Evolutionary conservation across 2,797 vertebrate species (phyloP), one percentile per base, ranked within the genome.

Genomic region (Urophycis tenuis): DNA sequence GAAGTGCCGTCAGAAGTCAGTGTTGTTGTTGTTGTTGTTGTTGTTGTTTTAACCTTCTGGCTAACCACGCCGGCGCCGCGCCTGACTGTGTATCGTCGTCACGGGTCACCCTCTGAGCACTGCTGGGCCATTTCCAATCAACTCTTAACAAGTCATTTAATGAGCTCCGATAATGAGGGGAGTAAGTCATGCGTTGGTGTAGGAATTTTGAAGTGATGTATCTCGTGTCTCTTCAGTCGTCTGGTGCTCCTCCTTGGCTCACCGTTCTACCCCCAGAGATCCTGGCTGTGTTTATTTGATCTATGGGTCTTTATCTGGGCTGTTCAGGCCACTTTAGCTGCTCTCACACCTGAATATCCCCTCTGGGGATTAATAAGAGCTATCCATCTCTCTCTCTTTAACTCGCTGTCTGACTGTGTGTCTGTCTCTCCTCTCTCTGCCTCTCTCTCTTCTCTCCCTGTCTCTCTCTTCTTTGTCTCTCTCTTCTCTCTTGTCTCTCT

Each of bases 1-100:
- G 94, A 97, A 93, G 95, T 96, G 94, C 95, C 94, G 92, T 95
- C 94, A 91, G 95, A 97, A 92, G 97, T 99, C 88, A 94, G 95
- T 94, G 86, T 75, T 30, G 76, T 36, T 1, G 22, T 14, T 70
- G 25, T 30, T 70, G 9, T 78, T 36, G 39, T 41, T 41, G 71
- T 34, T 39, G 22, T 14, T 70, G 25, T 30, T 70, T 31, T 31
- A 31, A 34, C 11, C 49, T 34, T 14, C 49, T 39, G 67, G 30
- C 30, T 34, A 7, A 19, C n/a, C n/a, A n/a, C n/a, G n/a, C n/a
- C n/a, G n/a, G n/a, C n/a, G n/a, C n/a, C n/a, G n/a, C n/a, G n/a
- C n/a, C n/a, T n/a, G n/a, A n/a, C n/a, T n/a, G n/a, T 12, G 53
- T 29, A n/a, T 64, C n/a, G 11, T 25, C 49, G 7, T 64, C n/a